Evolutionary conservation across 2,113 vertebrate genomes (phyloP).

Genomic region (Pteruthius melanotis): DNA sequence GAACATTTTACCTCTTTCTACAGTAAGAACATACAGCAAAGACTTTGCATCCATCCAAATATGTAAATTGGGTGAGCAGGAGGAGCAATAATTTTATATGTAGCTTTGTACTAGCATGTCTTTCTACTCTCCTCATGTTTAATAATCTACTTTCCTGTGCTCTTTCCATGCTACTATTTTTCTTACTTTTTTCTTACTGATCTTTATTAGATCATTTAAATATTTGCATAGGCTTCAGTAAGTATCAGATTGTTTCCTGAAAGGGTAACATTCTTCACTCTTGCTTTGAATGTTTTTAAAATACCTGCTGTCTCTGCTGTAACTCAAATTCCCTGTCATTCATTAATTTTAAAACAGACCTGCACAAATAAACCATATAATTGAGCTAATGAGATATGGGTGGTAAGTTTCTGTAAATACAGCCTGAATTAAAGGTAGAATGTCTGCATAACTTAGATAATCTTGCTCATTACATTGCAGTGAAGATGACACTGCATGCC

Average conservation of each 20-base stretch:
- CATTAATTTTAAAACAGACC: slow-evolving; percentile 39
- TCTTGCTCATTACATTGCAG: not conserved
- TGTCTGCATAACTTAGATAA: slow-evolving; percentile 27
- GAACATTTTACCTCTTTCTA: not conserved
- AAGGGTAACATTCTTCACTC: not conserved
- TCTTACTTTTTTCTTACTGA: not conserved
- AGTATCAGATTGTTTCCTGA: not conserved
- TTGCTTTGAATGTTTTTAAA: slow-evolving; percentile 33
- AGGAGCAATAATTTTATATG: not conserved
- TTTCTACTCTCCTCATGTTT: not conserved
- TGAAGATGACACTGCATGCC: slow-evolving; percentile 25
- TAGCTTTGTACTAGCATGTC: not conserved
- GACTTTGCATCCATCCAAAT: not conserved
- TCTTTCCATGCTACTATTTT: not conserved
- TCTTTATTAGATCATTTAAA: not conserved
- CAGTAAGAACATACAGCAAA: not conserved
- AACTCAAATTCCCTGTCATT: not conserved
- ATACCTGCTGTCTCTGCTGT: not conserved
- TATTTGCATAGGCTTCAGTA: not conserved
- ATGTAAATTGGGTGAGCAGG: not conserved
- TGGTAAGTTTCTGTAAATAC: slow-evolving; percentile 53
- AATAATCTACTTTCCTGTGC: not conserved
- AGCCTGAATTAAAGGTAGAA: slow-evolving; percentile 31
- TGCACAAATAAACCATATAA: slow-evolving; percentile 38
- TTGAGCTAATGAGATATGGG: slow-evolving; percentile 37